Evolutionary conservation across 2,888 invertebrate genomes (phyloP).

Genomic region (Crossocerus cetratus): DNA sequence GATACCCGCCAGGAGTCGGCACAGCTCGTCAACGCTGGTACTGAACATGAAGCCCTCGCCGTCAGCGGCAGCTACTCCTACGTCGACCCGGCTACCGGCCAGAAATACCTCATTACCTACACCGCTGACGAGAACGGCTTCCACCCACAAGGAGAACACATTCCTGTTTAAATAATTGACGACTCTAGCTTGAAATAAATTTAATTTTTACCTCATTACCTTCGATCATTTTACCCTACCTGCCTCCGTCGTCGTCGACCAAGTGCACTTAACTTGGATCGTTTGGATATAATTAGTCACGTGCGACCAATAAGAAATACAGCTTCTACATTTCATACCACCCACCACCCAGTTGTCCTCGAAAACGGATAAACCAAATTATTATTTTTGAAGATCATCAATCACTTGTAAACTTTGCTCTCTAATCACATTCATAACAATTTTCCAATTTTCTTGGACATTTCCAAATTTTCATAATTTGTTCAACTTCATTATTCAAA

Average conservation of each 20-base stretch:
- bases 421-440: no score
- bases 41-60: constrained; percentile 49
- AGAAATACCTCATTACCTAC: constrained; percentile 57
- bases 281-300: no score
- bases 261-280: no score
- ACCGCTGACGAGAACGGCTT: constrained; percentile 62
- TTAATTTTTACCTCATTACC: background rate
- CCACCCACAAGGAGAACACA: constrained; percentile 58
- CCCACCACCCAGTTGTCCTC: no score
- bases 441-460: no score
- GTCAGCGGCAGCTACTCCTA: constrained; percentile 63
- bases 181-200: background rate
- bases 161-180: constrained; percentile 31
- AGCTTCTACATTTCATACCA: no score
- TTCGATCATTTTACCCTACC: background rate
- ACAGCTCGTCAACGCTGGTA: constrained; percentile 53
- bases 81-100: constrained; percentile 60
- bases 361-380: no score
- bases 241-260: background rate
- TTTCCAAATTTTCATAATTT: no score
- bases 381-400: no score
- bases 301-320: no score
- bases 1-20: constrained; percentile 59
- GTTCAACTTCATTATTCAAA: no score
- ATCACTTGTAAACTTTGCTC: no score